Base-by-base conservation (phyloP, 2,113 vertebrate genomes). In the Alexandromys fortis region DNA sequence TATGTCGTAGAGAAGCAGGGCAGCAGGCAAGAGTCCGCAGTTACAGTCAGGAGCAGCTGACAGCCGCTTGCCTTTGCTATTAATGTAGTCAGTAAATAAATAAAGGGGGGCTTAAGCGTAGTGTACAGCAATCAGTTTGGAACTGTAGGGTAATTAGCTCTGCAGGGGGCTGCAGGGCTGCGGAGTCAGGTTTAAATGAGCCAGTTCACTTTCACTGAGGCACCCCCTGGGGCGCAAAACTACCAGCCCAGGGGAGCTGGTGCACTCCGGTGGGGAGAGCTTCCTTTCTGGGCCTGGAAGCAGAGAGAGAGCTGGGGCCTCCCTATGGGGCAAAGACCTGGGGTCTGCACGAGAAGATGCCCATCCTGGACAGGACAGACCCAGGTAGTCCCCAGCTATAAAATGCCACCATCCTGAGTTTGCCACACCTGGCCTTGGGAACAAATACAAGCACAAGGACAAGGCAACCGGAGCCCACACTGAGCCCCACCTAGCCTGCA, bases 11-110 rank as follows among this genome's bases (percentile, higher is more conserved):
- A 13, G 89, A 47, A 83, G 68, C 24, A 35, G n/a, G 35, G 21
- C 28, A 58, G 21, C 1, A 0, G 52, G 76, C 90, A 47, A 72
- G 28, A 21, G 93, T 12, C 58, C 2, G 81, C 16, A 11, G 0
- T 33, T 63, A 77, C 42, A 67, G 92, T 45, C 17, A 30, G 92
- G 96, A 88, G 86, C 4, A 14, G 95, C 97, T 93, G 94, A 96
- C 95, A 96, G 97, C 90, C 83, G 96, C 7, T 68, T 92, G 87
- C 97, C 97, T 95, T 98, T 92, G 97, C 97, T 5, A 97, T 98
- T 99, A 98, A 99, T 99, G 98, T 98, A 99, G 98, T 99, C 98
- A 89, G 98, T 99, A 99, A 99, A 98, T 99, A 99, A 99, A 98
- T 98, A 98, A 98, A 98, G 98, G 98, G 98, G 98, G 98, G 98